Evolutionary conservation across 2,797 vertebrate species (phyloP).

Genomic region (Brachymystax lenok): DNA sequence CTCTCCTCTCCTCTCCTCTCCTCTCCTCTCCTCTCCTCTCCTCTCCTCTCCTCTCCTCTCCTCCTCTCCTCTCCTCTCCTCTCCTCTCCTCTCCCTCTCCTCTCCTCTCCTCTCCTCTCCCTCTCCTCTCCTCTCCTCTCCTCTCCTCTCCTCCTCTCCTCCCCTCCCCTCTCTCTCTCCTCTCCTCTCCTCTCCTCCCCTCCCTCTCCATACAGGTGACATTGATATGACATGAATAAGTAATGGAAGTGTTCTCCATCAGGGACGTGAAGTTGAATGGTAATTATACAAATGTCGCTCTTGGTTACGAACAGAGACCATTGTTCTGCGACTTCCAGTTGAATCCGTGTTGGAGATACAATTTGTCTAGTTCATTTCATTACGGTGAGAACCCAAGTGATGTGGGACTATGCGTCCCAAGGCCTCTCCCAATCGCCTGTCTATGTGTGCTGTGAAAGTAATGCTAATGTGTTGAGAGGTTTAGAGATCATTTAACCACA

Average conservation of each 20-base stretch:
- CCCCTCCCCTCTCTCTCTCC: no score
- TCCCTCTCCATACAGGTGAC: conserved; percentile 5
- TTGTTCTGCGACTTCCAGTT: conserved; percentile 44
- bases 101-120: no score
- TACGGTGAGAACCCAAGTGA: conserved; percentile 12
- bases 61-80: no score
- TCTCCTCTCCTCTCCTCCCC: no score
- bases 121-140: no score
- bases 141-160: no score
- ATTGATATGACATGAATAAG: conserved; percentile 55
- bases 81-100: no score
- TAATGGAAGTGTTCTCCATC: conserved; percentile 62
- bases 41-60: no score
- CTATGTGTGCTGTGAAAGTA: no score
- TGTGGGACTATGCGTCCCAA: background rate
- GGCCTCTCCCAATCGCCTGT: background rate
- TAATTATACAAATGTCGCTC: conserved; percentile 74
- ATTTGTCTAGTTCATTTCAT: conserved; percentile 34
- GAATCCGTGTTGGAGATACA: conserved; percentile 24
- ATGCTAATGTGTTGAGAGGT: background rate
- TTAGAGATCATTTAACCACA: background rate
- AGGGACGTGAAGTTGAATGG: conserved; percentile 55
- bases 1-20: no score
- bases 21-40: no score
- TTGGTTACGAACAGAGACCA: conserved; percentile 53